Base-by-base conservation (phyloP, 2,113 vertebrate genomes). In the Corythornis madagascariensis region DNA sequence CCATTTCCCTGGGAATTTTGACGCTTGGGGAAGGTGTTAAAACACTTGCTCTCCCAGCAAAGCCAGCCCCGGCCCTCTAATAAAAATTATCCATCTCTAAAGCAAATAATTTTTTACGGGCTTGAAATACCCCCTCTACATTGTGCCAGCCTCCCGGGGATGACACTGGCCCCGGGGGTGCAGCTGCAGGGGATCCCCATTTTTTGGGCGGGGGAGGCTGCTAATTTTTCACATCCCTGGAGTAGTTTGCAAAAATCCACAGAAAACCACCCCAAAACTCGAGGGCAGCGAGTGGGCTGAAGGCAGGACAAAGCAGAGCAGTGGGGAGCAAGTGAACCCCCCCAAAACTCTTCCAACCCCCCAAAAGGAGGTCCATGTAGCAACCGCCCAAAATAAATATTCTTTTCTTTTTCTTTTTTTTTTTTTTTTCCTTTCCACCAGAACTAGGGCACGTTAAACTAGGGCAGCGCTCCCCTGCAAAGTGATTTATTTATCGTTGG, bases 381-480 rank as follows among this genome's bases (percentile, higher is more conserved):
- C 61, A 87, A 84, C 88, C 3, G n/a, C 85, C 92, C 92, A 67
- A 96, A 94, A 95, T 91, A 94, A 95, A 91, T 47, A 87, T 40
- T 74, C 70, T n/a, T 45, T 48, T 29, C 33, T 31, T 43, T n/a
- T 11, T 21, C 2, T 64, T 71, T 38, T 21, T 3, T 64, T 71
- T 38, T 21, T 31, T 26, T 40, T 19, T 50, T 38, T 22, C 11
- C 9, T 18, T 48, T 73, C 53, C 53, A 53, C 16, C 79, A 85
- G 77, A 94, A 95, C 67, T 95, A 95, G 94, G 95, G 67, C 94
- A 95, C 2, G 26, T 81, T 72, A 95, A 96, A 95, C 75, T 95
- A 93, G 95, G 95, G 57, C 95, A 96, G 75, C 35, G 16, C 94
- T 92, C 88, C 89, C 89, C 59, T 82, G 86, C 82, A 83, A 96